These are phyloP conservation scores for Hoplias malabaricus DNA, from an alignment of 2,113 vertebrate genomes.

Conservation along the genomic window DNA sequence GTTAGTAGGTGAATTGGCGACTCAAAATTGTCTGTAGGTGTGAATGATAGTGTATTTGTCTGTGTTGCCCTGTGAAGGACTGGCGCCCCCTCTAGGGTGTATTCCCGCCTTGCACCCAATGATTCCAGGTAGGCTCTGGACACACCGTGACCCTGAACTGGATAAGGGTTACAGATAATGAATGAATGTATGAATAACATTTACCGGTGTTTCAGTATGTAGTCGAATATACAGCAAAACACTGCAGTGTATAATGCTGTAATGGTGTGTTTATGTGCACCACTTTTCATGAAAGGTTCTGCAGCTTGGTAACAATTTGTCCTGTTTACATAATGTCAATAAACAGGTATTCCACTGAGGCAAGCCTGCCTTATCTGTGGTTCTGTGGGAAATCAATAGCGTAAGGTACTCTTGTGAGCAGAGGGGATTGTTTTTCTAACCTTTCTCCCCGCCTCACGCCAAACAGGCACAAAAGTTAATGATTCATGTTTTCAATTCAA, in stretches of 20 bases:
- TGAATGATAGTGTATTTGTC: too few relatives aligned
- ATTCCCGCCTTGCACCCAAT: too few relatives aligned
- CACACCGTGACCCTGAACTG: too few relatives aligned
- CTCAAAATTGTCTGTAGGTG: too few relatives aligned
- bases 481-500: constrained; percentile 8
- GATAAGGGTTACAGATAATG: too few relatives aligned
- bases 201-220: too few relatives aligned
- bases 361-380: constrained; percentile 6
- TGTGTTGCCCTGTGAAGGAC: too few relatives aligned
- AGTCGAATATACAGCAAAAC: neutral
- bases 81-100: too few relatives aligned
- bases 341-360: neutral
- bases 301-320: neutral
- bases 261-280: neutral
- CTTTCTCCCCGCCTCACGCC: constrained; percentile 8
- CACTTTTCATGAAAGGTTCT: neutral
- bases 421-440: constrained; percentile 17
- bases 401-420: neutral
- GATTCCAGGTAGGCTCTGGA: too few relatives aligned
- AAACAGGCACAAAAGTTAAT: constrained; percentile 21
- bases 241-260: neutral
- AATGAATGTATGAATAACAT: too few relatives aligned
- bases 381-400: neutral
- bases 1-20: too few relatives aligned
- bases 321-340: neutral